A percentile compares a stretch with the other conserved stretches of the same genome.
Evolutionary conservation across 1,140 invertebrate species (phyloP).

Genomic region (Pemphigus obesinymphae): DNA sequence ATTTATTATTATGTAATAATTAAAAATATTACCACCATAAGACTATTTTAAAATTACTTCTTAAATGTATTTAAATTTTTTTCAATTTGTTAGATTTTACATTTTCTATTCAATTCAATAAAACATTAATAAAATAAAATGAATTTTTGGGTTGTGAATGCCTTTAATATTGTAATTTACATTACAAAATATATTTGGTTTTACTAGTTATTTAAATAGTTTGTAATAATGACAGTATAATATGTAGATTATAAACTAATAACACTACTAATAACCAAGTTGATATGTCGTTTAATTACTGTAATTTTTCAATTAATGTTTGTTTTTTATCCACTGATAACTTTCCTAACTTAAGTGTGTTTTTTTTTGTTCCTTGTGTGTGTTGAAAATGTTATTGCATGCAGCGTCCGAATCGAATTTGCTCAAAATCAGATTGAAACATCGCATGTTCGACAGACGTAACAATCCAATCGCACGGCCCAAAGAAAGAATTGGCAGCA

Average conservation of each 20-base stretch:
- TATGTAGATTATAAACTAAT: too few relatives aligned
- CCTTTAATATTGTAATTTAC: too few relatives aligned
- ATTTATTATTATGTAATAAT: too few relatives aligned
- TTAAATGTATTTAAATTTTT: too few relatives aligned
- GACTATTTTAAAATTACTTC: too few relatives aligned
- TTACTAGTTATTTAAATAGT: neutral
- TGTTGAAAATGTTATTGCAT: constrained; percentile 48
- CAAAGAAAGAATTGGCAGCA: constrained; percentile 70
- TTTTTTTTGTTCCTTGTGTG: constrained; percentile 39
- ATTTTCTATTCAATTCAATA: too few relatives aligned
- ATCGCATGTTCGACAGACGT: constrained; percentile 86
- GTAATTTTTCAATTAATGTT: neutral
- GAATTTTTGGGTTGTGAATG: too few relatives aligned
- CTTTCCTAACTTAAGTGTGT: constrained; percentile 35
- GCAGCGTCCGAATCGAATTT: constrained; percentile 96
- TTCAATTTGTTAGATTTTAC: too few relatives aligned
- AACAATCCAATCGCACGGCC: constrained; percentile 79
- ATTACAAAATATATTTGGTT: too few relatives aligned
- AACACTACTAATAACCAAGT: neutral
- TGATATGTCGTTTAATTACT: neutral
- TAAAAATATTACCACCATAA: too few relatives aligned
- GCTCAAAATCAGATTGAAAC: constrained; percentile 92
- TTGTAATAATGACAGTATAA: neutral
- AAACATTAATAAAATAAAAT: too few relatives aligned
- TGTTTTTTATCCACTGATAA: constrained; percentile 25